Evolutionary conservation across 2,888 invertebrate genomes (phyloP).

Genomic region (Oscheius sp.): DNA sequence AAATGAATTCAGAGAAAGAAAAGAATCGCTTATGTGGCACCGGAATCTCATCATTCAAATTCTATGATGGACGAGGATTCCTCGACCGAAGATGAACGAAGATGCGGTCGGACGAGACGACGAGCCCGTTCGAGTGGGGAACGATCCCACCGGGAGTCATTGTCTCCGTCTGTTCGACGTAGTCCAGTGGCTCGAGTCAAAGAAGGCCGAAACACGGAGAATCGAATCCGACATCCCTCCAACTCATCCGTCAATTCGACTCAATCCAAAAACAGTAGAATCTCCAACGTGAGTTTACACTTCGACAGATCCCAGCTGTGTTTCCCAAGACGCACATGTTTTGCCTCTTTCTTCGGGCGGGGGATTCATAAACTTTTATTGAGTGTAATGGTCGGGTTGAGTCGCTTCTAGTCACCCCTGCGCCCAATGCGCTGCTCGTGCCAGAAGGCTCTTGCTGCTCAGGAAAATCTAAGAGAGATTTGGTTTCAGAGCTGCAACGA

Average conservation of each 20-base stretch:
- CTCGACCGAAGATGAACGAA: slow-evolving; percentile 47
- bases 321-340: slow-evolving; percentile 14
- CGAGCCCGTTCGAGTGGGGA: slow-evolving; percentile 12
- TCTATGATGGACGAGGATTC: slow-evolving; percentile 68
- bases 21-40: slow-evolving; percentile 70
- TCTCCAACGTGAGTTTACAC: slow-evolving; percentile 14
- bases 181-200: slow-evolving; percentile 66
- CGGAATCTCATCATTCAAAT: slow-evolving; percentile 69
- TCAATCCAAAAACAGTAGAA: slow-evolving; percentile 14
- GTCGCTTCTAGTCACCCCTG: too few relatives aligned
- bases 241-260: slow-evolving; percentile 17
- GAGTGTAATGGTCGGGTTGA: slow-evolving; percentile 17
- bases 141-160: slow-evolving; percentile 33
- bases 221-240: slow-evolving; percentile 13
- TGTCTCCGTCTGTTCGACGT: slow-evolving; percentile 64
- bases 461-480: slow-evolving; percentile 1
- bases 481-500: slow-evolving; percentile 28
- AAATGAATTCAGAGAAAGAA: slow-evolving; percentile 60
- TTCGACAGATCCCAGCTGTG: slow-evolving; percentile 5
- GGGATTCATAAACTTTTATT: slow-evolving; percentile 28
- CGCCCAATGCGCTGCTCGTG: slow-evolving; percentile 19
- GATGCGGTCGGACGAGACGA: slow-evolving; percentile 21
- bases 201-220: slow-evolving; percentile 47
- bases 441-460: slow-evolving; percentile 11
- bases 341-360: not conserved